Conservation (phyloP, 2,888 invertebrate genomes). For the Drosophila quasianomalipes region DNA sequence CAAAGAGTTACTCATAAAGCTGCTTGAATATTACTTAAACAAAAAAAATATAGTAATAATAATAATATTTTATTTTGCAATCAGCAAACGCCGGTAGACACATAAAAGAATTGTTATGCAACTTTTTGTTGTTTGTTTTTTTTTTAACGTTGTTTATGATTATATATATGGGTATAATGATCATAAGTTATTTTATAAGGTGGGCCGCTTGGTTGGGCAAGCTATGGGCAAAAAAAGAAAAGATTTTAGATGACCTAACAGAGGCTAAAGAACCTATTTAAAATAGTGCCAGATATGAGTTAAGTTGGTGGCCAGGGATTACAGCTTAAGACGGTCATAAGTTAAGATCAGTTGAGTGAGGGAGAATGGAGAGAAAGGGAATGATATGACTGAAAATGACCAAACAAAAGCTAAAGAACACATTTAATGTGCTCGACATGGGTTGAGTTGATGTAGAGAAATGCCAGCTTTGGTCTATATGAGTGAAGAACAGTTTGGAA, state of each 20-base stretch:
- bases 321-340: not conserved
- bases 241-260: constrained; percentile 31
- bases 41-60: constrained; percentile 24
- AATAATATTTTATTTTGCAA: constrained; percentile 60
- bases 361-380: not conserved
- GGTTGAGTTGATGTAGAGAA: not conserved
- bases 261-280: constrained; percentile 28
- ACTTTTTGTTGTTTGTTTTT: constrained; percentile 31
- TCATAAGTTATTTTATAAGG: constrained; percentile 22
- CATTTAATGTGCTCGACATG: not conserved
- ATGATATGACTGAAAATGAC: constrained; percentile 16
- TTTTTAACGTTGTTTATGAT: constrained; percentile 13
- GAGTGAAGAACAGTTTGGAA: not conserved
- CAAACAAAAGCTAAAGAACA: constrained; percentile 30
- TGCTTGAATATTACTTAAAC: constrained; percentile 40
- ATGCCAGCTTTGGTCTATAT: not conserved
- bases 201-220: constrained; percentile 37
- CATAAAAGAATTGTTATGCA: constrained; percentile 77
- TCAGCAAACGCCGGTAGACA: constrained; percentile 48
- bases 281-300: not conserved
- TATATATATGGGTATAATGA: constrained; percentile 17
- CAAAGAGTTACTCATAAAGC: constrained; percentile 45
- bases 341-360: not conserved
- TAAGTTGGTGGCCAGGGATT: not conserved
- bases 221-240: not conserved